A percentile compares a stretch with the other conserved stretches of the same genome.
phyloP scores from a whole-genome alignment of 2,888 invertebrate genomes.

The Sphaerophoria taeniata region DNA sequence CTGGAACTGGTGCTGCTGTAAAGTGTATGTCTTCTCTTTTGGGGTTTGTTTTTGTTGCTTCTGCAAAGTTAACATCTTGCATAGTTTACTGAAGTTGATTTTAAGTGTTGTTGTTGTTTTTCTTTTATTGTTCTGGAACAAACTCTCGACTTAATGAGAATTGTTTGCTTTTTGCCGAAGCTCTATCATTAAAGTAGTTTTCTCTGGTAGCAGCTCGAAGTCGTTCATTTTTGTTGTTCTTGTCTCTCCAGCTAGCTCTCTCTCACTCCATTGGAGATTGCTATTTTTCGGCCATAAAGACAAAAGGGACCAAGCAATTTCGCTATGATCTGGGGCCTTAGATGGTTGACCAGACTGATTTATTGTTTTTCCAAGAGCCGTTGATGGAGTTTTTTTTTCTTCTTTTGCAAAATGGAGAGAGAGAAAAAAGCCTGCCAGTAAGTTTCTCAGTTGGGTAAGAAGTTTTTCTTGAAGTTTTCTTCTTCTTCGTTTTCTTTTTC shows the following conservation, averaged over 20 bases:
- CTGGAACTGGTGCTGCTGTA: not conserved
- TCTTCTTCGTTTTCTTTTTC: not conserved
- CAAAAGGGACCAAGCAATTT: slow-evolving; percentile 16
- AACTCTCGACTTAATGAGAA: slow-evolving; percentile 54
- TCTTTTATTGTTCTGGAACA: not conserved
- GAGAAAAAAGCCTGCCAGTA: slow-evolving; percentile 48
- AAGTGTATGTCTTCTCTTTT: slow-evolving; percentile 25
- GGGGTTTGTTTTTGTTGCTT: slow-evolving; percentile 15
- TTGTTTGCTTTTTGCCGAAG: slow-evolving; percentile 44
- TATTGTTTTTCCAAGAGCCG: slow-evolving; percentile 67
- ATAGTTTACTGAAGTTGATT: slow-evolving; percentile 58
- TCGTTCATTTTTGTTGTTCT: not conserved
- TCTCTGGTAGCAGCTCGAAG: not conserved
- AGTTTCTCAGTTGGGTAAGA: slow-evolving; percentile 38
- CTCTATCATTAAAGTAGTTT: not conserved
- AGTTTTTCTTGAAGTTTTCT: slow-evolving; percentile 53
- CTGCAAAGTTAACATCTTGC: slow-evolving; percentile 41
- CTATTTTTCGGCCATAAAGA: slow-evolving; percentile 31
- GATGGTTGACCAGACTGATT: slow-evolving; percentile 69
- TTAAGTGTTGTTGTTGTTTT: slow-evolving; percentile 37
- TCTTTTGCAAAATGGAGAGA: slow-evolving; percentile 6
- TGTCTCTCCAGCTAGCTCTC: slow-evolving; percentile 24
- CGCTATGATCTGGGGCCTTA: slow-evolving; percentile 21
- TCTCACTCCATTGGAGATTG: slow-evolving; percentile 13
- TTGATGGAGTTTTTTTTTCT: slow-evolving; percentile 60